These are phyloP conservation scores for Pachyuromys duprasi DNA, from an alignment of 2,797 vertebrate genomes.

Conservation along the genomic window DNA sequence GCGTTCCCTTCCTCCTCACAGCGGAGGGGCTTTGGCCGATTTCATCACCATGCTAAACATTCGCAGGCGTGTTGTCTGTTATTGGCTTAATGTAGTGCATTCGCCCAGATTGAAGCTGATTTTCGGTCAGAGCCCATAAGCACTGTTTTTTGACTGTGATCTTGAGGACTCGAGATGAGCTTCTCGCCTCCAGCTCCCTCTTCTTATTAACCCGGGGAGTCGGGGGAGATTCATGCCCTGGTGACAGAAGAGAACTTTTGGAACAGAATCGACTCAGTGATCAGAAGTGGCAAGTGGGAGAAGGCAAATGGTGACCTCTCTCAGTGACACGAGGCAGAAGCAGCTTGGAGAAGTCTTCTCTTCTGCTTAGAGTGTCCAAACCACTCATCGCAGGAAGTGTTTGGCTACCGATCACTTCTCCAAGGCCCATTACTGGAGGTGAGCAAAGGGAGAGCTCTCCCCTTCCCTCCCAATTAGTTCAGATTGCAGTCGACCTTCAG, in stretches of 20 bases:
- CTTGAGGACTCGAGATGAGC: conserved; percentile 85
- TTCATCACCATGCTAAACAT: conserved; percentile 85
- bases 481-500: conserved; percentile 71
- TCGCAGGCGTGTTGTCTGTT: conserved; percentile 82
- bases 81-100: conserved; percentile 69
- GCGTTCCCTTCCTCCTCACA: conserved; percentile 75
- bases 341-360: conserved; percentile 67
- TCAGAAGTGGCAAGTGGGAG: conserved; percentile 78
- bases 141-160: conserved; percentile 82
- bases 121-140: conserved; percentile 70
- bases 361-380: conserved; percentile 75
- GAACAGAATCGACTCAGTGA: conserved; percentile 82
- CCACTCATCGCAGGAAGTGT: conserved; percentile 69
- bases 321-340: conserved; percentile 76
- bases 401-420: conserved; percentile 67
- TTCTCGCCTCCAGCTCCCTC: conserved; percentile 81
- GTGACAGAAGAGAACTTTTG: conserved; percentile 84
- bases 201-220: conserved; percentile 72
- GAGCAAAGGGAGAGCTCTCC: conserved; percentile 61
- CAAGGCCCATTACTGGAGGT: conserved; percentile 72
- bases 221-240: conserved; percentile 82
- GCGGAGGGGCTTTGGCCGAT: conserved; percentile 71
- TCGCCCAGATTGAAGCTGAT: conserved; percentile 71
- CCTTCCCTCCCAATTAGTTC: conserved; percentile 74
- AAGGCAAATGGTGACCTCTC: conserved; percentile 77